phyloP scores from a whole-genome alignment of 2,888 invertebrate genomes.

The Platycheirus rosarum region DNA sequence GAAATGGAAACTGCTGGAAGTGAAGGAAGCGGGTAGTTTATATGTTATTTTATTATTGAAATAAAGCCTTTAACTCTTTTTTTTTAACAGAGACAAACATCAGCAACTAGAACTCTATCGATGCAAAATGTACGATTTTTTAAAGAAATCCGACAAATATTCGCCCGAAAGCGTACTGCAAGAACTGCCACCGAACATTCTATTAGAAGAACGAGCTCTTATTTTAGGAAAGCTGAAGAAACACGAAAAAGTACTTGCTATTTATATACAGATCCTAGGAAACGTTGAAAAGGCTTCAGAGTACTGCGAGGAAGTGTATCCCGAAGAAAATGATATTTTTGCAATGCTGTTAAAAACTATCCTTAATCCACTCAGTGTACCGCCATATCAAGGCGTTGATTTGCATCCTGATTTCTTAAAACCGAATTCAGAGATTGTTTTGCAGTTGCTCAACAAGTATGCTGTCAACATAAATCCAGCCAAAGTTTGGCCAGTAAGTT shows the following conservation, averaged over 20 bases:
- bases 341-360: slow-evolving; percentile 82
- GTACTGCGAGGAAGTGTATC: slow-evolving; percentile 91
- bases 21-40: slow-evolving; percentile 41
- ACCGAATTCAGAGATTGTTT: slow-evolving; percentile 90
- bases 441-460: slow-evolving; percentile 91
- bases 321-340: slow-evolving; percentile 80
- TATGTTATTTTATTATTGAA: not conserved
- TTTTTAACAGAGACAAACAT: slow-evolving; percentile 58
- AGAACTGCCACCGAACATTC: slow-evolving; percentile 91
- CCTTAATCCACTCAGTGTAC: slow-evolving; percentile 83
- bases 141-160: slow-evolving; percentile 91
- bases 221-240: slow-evolving; percentile 94
- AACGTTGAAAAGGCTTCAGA: slow-evolving; percentile 92
- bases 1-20: slow-evolving; percentile 77
- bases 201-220: slow-evolving; percentile 97
- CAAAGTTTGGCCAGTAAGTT: slow-evolving; percentile 84
- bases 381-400: slow-evolving; percentile 80
- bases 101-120: slow-evolving; percentile 82
- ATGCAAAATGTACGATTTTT: slow-evolving; percentile 88
- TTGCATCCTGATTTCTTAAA: slow-evolving; percentile 86
- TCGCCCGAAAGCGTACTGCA: slow-evolving; percentile 93
- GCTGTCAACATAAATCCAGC: slow-evolving; percentile 92
- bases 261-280: slow-evolving; percentile 94
- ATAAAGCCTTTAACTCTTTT: not conserved
- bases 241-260: slow-evolving; percentile 95